Evolutionary conservation across 2,113 vertebrate genomes (phyloP), one percentile per base, ranked within the genome.

Genomic region (Perognathus longimembris): DNA sequence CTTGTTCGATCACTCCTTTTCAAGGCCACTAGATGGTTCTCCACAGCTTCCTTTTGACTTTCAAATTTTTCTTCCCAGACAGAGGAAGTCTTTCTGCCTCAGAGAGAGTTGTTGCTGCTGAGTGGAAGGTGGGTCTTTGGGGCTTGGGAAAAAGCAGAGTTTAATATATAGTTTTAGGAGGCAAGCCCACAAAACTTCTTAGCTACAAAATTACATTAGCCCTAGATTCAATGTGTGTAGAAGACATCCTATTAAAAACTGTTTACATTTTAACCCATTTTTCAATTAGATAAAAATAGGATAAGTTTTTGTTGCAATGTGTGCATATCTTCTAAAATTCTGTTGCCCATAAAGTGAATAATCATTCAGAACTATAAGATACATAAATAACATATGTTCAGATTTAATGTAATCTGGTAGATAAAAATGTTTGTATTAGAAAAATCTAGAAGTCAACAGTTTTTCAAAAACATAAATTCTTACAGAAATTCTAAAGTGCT

Each of bases 401-500:
- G 11, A 24, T 24, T 86, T 66, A 74, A 11, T 2, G 11, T 86
- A 81, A 77, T 84, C 89, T 32, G 34, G 40, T 73, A 89, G 59
- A 15, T 90, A 28, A 66, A 85, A 77, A 57, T 88, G 18, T 59
- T 93, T 83, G 54, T 24, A 40, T 61, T 89, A 42, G 77, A 26
- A 93, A 74, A 90, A 76, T 40, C 32, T 88, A 75, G 30, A 87
- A 92, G 64, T 45, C 81, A 85, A 75, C 20, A 30, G 7, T 7
- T 21, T 88, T 36, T 84, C 20, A 88, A 76, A 95, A 92, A 57
- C 54, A 24, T 40, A 76, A 76, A 89, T 82, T 84, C 14, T 61
- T 85, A 57, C 18, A n/a, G 61, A 91, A 69, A 84, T 45, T 78
- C 42, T 85, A 59, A 86, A 88, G 71, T 82, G 12, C 18, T 93